Percentiles rank a stretch among this genome's conserved stretches.
Evolutionary conservation across 64 coral and sea anemone species (phyloP).

Genomic region (Acropora tenuis): DNA sequence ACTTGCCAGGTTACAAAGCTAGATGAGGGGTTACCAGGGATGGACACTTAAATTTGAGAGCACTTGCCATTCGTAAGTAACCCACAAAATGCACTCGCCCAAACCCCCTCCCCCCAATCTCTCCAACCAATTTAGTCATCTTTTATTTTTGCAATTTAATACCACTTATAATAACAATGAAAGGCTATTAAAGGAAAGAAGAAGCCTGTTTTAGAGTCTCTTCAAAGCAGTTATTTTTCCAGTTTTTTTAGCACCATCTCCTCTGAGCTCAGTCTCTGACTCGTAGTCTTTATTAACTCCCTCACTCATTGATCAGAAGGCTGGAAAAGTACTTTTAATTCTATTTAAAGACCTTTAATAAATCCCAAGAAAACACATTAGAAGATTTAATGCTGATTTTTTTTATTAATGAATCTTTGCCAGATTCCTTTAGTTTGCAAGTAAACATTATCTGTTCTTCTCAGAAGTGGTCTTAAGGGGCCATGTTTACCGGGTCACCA

Average conservation of each 20-base stretch:
- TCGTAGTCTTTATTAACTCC: too few relatives aligned
- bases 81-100: too few relatives aligned
- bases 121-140: constrained; percentile 14
- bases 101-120: neutral
- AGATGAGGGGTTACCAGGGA: neutral
- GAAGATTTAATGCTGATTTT: neutral
- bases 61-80: too few relatives aligned
- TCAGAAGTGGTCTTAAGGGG: neutral
- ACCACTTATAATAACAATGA: neutral
- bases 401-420: neutral
- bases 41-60: too few relatives aligned
- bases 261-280: too few relatives aligned
- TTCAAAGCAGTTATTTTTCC: too few relatives aligned
- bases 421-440: too few relatives aligned
- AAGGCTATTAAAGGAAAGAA: neutral
- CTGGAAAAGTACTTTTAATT: neutral
- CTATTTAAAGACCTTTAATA: neutral
- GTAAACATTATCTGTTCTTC: neutral
- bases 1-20: too few relatives aligned
- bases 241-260: too few relatives aligned
- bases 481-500: constrained; percentile 2
- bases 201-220: too few relatives aligned
- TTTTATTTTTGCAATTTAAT: constrained; percentile 3
- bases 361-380: neutral
- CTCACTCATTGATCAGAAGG: constrained; percentile 6